phyloP scores from a whole-genome alignment of 2,113 vertebrate genomes.

The Triplophysa siluroides region DNA sequence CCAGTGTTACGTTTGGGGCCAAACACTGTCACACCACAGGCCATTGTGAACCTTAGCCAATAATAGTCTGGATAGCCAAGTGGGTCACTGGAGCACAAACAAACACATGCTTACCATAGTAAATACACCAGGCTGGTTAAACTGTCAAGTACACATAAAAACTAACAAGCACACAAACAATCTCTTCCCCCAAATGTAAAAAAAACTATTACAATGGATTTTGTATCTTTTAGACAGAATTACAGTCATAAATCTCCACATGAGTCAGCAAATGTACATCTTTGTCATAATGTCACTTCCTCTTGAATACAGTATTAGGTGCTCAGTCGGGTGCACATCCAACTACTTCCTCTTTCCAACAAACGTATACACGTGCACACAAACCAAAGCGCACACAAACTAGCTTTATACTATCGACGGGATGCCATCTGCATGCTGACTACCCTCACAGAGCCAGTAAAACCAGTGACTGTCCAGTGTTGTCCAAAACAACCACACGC shows the following conservation, averaged over 20 bases:
- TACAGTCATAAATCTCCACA: conserved; percentile 1
- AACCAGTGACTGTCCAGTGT: background rate
- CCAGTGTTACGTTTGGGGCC: conserved; percentile 42
- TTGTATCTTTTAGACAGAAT: background rate
- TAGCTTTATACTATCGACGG: background rate
- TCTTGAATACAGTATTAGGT: background rate
- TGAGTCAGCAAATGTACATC: conserved; percentile 47
- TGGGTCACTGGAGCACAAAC: conserved; percentile 44
- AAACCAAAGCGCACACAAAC: background rate
- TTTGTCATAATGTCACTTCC: conserved; percentile 49
- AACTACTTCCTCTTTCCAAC: conserved; percentile 39
- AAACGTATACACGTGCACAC: background rate
- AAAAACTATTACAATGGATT: background rate
- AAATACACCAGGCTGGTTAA: background rate
- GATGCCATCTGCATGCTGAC: background rate
- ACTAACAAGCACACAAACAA: conserved; percentile 32
- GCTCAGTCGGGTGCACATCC: conserved; percentile 11
- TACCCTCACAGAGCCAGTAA: background rate
- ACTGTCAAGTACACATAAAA: conserved; percentile 32
- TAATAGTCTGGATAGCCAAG: conserved; percentile 37
- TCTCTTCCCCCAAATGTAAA: background rate
- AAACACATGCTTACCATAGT: conserved; percentile 9
- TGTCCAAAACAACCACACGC: conserved; percentile 5
- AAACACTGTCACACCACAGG: conserved; percentile 20
- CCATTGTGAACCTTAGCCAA: conserved; percentile 3